A percentile compares a stretch with the other conserved stretches of the same genome.
phyloP scores from a whole-genome alignment of 2,888 invertebrate species.

The Athalia rosae region DNA sequence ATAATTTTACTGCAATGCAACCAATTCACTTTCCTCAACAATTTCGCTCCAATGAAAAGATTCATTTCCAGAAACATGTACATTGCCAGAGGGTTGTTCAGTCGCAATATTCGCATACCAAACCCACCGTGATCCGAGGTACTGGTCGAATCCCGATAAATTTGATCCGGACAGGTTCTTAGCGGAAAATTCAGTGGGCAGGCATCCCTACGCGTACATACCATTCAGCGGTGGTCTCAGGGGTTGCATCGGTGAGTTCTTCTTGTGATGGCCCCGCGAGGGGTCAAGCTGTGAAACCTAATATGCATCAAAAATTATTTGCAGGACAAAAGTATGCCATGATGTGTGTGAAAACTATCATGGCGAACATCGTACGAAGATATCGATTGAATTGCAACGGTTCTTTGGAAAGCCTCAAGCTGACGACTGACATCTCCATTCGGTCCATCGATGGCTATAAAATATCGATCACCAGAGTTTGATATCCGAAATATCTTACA shows the following conservation, averaged over 20 bases:
- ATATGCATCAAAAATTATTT: neutral
- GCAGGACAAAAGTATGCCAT: neutral
- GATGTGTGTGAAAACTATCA: neutral
- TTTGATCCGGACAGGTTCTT: constrained; percentile 74
- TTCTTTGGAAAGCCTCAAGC: neutral
- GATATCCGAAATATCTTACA: neutral
- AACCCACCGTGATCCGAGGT: constrained; percentile 73
- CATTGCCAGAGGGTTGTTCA: constrained; percentile 72
- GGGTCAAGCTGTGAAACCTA: neutral
- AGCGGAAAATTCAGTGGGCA: constrained; percentile 64
- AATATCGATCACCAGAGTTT: constrained; percentile 28
- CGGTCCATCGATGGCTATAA: constrained; percentile 33
- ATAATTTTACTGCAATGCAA: too few relatives aligned
- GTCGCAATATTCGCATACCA: constrained; percentile 72
- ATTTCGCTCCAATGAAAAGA: neutral
- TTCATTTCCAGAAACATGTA: constrained; percentile 65
- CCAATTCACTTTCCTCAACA: neutral
- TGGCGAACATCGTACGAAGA: neutral
- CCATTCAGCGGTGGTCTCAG: constrained; percentile 68
- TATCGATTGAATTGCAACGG: neutral
- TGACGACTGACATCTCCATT: constrained; percentile 17
- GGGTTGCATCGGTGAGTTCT: constrained; percentile 63
- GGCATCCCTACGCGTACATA: constrained; percentile 64
- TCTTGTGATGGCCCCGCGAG: neutral
- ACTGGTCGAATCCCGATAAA: constrained; percentile 74